Base-by-base conservation (phyloP, 2,797 vertebrate genomes). In the Pagetopsis macropterus region DNA sequence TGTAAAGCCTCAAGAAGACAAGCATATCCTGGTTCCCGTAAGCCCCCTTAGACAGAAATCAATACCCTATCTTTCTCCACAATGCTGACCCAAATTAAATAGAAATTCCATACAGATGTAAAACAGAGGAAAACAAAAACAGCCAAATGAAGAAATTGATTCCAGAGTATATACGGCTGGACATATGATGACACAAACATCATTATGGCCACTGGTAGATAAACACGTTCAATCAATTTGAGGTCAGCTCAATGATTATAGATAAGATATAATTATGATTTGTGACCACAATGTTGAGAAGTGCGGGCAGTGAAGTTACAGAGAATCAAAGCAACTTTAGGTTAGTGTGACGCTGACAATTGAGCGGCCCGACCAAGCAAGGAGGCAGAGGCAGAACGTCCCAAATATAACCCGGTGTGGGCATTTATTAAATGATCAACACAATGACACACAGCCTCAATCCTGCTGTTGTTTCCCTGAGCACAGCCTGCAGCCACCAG, bases 41-140 rank as follows among this genome's bases (percentile, higher is more conserved):
- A 93, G 84, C 88, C 88, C 85, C 83, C 65, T 88, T 84, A 90
- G 90, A 93, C 88, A 83, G 75, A 86, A 92, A 93, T 94, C 93
- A 91, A 94, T 94, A 93, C 50, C 23, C 67, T 77, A 78, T 87
- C 87, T 91, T 90, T 90, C 86, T 81, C 87, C 88, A 86, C 91
- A 88, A 92, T 84, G 83, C 88, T 92, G 91, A 92, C 91, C 91
- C 84, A 93, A 92, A 93, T 94, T 91, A 93, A 92, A 93, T 90
- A 79, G 86, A 92, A 92, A 94, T 93, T 94, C 92, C 75, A 93
- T 93, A 86, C 82, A 84, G 85, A 91, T 90, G 88, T 92, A 90
- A 90, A 92, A 89, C 87, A 91, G 84, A 84, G 82, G 77, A 87
- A 88, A 90, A 89, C 85, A 91, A 91, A 90, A 88, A 90, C 86